These are phyloP conservation scores for Heterotis niloticus DNA, from an alignment of 2,113 vertebrate genomes.

Conservation along the genomic window DNA sequence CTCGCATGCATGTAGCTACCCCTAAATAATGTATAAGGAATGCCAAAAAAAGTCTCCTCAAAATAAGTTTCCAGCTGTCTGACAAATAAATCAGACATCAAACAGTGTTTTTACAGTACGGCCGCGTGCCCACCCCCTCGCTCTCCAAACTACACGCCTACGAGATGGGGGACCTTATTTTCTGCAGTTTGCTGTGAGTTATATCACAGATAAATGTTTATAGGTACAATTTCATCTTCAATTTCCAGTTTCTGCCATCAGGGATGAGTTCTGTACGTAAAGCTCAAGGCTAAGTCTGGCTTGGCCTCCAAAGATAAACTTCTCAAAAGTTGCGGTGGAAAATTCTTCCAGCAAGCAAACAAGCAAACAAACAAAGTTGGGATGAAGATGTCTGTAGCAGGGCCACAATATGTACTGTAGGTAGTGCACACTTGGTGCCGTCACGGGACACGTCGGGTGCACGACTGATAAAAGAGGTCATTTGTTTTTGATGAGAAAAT, in stretches of 20 bases:
- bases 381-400: neutral
- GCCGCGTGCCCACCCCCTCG: neutral
- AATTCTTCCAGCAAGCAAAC: too few species aligned
- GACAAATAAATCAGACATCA: neutral
- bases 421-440: slow-evolving; percentile 10
- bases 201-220: neutral
- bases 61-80: too few species aligned
- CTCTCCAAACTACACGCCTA: neutral
- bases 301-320: neutral
- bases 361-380: neutral
- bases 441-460: slow-evolving; percentile 44
- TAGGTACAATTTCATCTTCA: slow-evolving; percentile 15
- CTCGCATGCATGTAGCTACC: neutral
- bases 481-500: slow-evolving; percentile 56
- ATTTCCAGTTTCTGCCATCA: neutral
- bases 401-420: too few species aligned
- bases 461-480: slow-evolving; percentile 54
- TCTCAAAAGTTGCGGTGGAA: neutral
- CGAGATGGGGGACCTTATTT: neutral
- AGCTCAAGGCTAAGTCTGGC: neutral
- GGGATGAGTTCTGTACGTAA: neutral
- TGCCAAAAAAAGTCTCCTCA: neutral
- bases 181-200: neutral
- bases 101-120: neutral
- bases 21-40: neutral